Evolutionary conservation across 1,140 invertebrate genomes (phyloP), one percentile per base, ranked within the genome.

Genomic region (Nautilus pompilius): DNA sequence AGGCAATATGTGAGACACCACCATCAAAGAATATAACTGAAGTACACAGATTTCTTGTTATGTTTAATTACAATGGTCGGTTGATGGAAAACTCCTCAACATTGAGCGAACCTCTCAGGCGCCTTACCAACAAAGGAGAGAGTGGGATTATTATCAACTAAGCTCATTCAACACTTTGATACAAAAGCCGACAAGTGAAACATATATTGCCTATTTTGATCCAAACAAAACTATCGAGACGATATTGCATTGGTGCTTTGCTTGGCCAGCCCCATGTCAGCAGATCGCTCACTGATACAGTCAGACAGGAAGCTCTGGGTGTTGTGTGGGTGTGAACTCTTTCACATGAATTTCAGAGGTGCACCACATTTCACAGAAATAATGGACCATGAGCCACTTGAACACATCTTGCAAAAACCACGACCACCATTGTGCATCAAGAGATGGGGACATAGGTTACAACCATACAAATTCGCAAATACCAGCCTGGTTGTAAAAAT

Each of bases 351-450:
- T 24, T 29, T 34, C 4, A 5, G 30, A 5, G 30, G 34, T 15
- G 6, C 4, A 5, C 28, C 5, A 8, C 30, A 58, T 29, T 58
- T 58, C 56, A 34, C 32, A 6, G 29, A 24, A 5, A 8, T 58
- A 5, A 58, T 34, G 4, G 56, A 58, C 22, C 56, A 58, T 10
- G 41, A 33, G 29, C 56, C 56, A 8, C 22, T 58, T 20, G 56
- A 34, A 15, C 4, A 10, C 4, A 34, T 58, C 20, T 58, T 15
- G 30, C 5, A 29, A 13, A 56, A 56, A 22, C 5, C n/a, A 58
- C 34, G 24, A 17, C 32, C 29, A 10, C 29, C 29, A 34, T 13
- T 58, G 17, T 10, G 29, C 8, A 56, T 56, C 13, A 30, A 56
- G 32, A 24, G 54, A 30, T 56, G 54, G 29, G 29, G 22, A 13